Evolutionary conservation across 2,113 vertebrate genomes (phyloP).

Genomic region (Sturnira hondurensis): DNA sequence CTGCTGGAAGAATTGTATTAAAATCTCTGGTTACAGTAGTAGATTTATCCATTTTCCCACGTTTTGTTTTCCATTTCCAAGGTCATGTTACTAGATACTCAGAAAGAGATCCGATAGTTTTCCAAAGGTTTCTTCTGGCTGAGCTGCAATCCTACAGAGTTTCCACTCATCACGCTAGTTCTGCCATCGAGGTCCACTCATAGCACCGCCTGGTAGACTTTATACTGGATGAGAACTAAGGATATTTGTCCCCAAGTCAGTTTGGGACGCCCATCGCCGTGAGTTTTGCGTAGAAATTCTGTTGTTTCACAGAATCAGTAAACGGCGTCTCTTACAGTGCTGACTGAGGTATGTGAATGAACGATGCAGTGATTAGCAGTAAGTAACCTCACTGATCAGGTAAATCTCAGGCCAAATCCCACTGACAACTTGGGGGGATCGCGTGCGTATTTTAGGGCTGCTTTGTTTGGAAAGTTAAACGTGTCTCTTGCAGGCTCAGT

Average conservation of each 20-base stretch:
- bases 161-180: background rate
- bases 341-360: slow-evolving; percentile 12
- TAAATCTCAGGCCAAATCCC: background rate
- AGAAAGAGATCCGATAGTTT: background rate
- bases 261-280: background rate
- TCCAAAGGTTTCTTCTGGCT: background rate
- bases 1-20: background rate
- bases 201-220: background rate
- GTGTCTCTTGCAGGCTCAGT: background rate
- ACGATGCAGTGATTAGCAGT: background rate
- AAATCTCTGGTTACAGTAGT: background rate
- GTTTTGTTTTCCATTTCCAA: background rate
- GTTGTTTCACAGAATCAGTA: slow-evolving; percentile 13
- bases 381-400: slow-evolving; percentile 28
- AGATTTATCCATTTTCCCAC: background rate
- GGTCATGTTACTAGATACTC: background rate
- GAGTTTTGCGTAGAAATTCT: background rate
- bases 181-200: background rate
- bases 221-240: background rate
- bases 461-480: background rate
- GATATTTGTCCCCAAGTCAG: background rate
- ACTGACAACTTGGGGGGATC: background rate
- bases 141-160: background rate
- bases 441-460: background rate
- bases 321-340: background rate